Base-by-base conservation (phyloP, 2,888 invertebrate species). In the Coleophora flavipennella region DNA sequence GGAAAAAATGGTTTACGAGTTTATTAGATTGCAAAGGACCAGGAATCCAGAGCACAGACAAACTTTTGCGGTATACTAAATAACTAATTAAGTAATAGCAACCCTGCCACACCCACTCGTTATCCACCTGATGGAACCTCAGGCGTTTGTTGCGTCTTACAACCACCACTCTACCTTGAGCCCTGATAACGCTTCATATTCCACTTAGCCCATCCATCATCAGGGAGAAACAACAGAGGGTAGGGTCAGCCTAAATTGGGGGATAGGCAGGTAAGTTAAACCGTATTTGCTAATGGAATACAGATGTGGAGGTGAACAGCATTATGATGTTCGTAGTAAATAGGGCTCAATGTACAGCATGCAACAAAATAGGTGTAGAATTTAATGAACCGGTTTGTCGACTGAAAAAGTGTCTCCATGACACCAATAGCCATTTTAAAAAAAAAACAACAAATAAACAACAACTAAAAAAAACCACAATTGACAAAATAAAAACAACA, bases 231-330 rank as follows among this genome's bases (percentile, higher is more conserved):
- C 38, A 46, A 54, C 44, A 50, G 47, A 55, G 44, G 36, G 46
- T 33, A 45, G 55, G 69, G 38, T 64, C 76, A 57, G 37, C 20
- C 13, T 53, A 56, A 40, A 51, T 48, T 72, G 71, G 78, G 44
- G 49, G 53, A 57, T 61, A 53, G 53, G 57, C 50, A 61, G 63
- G 63, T 55, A 65, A 59, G 65, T 62, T 72, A 71, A 77, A 72
- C 69, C 67, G 62, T 76, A 71, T 77, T 80, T 77, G 73, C 76
- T 79, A 79, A 81, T 80, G 75, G 77, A 78, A 81, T 77, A 77
- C 74, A 79, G 69, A 76, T 76, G 78, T 74, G 69, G 59, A 66
- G 65, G 69, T 59, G 73, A 75, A 65, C 71, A 71, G 74, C 67
- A 74, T 77, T 70, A 61, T 68, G 68, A 51, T 72, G 76, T 63